Evolutionary conservation across 2,113 vertebrate species (phyloP), one percentile per base, ranked within the genome.

Genomic region (Anarrhichthys ocellatus): DNA sequence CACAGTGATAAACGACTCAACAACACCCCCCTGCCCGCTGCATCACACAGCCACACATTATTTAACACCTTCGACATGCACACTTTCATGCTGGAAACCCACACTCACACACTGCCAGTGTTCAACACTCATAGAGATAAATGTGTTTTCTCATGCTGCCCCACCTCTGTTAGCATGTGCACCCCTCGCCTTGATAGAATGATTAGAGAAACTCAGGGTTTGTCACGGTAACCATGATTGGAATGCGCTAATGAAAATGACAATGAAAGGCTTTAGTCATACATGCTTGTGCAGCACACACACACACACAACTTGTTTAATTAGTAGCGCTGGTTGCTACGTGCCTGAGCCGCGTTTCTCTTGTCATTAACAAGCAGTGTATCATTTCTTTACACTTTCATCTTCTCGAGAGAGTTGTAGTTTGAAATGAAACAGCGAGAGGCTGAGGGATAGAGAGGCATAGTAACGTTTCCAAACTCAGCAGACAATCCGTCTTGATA

Each of bases 141-240:
- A 95, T 94, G 93, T 93, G 88, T 91, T 88, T 92, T 89, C 82
- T 90, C 87, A 84, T 59, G 81, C 87, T 85, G 91, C 93, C 82
- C 89, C 92, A 90, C 93, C 93, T 91, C 91, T 93, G 92, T 92
- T 93, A 92, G 91, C 65, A 72, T 76, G 78, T 77, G 86, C 82
- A 75, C 80, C 82, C 87, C 78, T 90, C 76, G 82, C 92, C 90
- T 93, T 92, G 91, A 93, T 94, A 92, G 93, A 93, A 93, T 94
- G 93, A 95, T 95, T 94, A 94, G 91, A 90, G 88, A 91, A 95
- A 92, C 80, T 92, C 83, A 36, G 85, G 76, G 89, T 95, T 95
- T 95, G 94, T 94, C 94, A 94, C 84, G 86, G 87, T 77, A 84
- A 81, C 91, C 74, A 36, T 93, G 94, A 94, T 95, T 94, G 94